Evolutionary conservation across 2,888 invertebrate species (phyloP).

Genomic region (Perizoma affinitatum): DNA sequence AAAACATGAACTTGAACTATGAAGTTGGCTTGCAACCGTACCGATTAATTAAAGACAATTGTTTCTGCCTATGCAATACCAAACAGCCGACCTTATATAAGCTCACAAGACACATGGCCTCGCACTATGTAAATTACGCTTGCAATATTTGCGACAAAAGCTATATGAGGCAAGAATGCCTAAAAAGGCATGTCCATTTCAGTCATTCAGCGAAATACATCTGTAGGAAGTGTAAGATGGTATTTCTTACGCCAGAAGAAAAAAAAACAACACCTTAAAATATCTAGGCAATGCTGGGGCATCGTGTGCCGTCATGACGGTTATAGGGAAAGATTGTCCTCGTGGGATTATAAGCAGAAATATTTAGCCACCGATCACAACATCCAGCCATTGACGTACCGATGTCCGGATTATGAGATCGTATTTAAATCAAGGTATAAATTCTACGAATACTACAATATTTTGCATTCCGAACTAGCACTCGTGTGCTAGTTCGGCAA

Average conservation of each 20-base stretch:
- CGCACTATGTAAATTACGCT: constrained; percentile 40
- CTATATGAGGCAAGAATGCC: constrained; percentile 18
- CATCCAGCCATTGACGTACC: constrained; percentile 4
- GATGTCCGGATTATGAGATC: constrained; percentile 18
- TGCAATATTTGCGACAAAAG: constrained; percentile 41
- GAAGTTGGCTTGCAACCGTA: constrained; percentile 35
- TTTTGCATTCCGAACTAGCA: constrained; percentile 12
- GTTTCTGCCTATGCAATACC: constrained; percentile 29
- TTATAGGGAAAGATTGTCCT: constrained; percentile 33
- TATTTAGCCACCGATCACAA: constrained; percentile 43
- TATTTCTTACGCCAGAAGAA: constrained; percentile 25
- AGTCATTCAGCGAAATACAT: constrained; percentile 26
- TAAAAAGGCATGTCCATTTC: constrained; percentile 21
- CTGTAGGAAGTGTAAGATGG: constrained; percentile 28
- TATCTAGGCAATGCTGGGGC: constrained; percentile 24
- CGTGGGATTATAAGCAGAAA: constrained; percentile 21
- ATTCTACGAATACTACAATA: constrained; percentile 11
- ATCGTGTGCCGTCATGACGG: constrained; percentile 20
- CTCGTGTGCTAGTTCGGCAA: constrained; percentile 22
- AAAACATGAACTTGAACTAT: constrained; percentile 17
- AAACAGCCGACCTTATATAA: constrained; percentile 32
- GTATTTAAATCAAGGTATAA: constrained; percentile 10
- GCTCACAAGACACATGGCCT: constrained; percentile 42
- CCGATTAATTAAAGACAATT: constrained; percentile 27
- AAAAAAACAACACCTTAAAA: constrained; percentile 25